Base-by-base conservation (phyloP, 1,140 invertebrate species). In the Pseudomyrmex concolor region DNA sequence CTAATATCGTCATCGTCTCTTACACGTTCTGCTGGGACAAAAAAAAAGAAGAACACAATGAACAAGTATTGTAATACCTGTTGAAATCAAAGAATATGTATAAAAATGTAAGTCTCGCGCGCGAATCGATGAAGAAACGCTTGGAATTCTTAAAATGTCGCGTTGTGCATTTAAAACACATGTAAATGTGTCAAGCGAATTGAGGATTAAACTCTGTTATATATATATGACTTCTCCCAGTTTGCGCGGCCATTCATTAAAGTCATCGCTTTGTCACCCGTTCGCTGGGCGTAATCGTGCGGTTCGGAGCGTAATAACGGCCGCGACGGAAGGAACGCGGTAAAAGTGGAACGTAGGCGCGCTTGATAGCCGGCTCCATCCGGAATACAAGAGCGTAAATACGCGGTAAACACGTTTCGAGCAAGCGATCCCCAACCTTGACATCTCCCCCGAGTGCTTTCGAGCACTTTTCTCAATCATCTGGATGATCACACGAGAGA, bases 311-410 rank as follows among this genome's bases (percentile, higher is more conserved):
- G 34, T 62, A 51, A 72, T 48, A 66, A 71, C 51, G 57, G 2
- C 72, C 50, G 34, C 34, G 57, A 73, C 15, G 22, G 54, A 66
- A 59, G 71, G 78, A 73, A 86, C 43, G 60, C 22, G 55, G 72
- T 66, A 84, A 86, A 86, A 78, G 67, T 86, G n/a, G 82, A 86
- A 86, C 82, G 43, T 62, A 77, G 62, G 66, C 54, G 66, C 54
- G 72, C 43, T 84, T 67, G 64, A 82, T 43, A 66, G 66, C 48
- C 34, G 17, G n/a, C 48, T 9, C 34, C 22, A 77, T 84, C 57
- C 45, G 3, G 25, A 54, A 54, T 25, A 73, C 13, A 76, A 50
- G 51, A 62, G 10, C 15, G 25, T 48, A 85, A 73, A 73, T 70
- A 74, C 34, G 62, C 68, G 48, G 10, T 76, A 77, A 78, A 85